These are phyloP conservation scores for Zaprionus nigranus DNA, from an alignment of 1,140 invertebrate species.

Conservation along the genomic window DNA sequence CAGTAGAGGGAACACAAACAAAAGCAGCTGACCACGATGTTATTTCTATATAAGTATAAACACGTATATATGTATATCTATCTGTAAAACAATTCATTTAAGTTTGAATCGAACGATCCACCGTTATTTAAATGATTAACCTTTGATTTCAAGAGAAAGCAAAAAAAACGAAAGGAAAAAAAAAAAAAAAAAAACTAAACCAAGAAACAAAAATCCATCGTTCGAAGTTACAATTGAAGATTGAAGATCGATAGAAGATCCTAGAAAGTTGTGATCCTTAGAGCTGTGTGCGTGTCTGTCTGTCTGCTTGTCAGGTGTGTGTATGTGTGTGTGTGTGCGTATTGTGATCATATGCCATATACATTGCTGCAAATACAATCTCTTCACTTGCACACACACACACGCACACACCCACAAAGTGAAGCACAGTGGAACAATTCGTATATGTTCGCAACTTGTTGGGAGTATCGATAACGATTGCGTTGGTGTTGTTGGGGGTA, in stretches of 20 bases:
- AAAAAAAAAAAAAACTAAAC: conserved; percentile 33
- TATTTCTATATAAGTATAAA: conserved; percentile 49
- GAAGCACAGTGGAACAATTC: not conserved
- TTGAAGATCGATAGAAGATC: not conserved
- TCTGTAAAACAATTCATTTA: conserved; percentile 66
- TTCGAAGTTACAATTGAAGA: not conserved
- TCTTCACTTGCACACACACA: not conserved
- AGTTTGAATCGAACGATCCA: conserved; percentile 79
- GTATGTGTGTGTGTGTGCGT: not conserved
- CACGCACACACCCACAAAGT: not conserved
- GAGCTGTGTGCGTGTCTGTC: not conserved
- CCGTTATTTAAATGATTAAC: conserved; percentile 82
- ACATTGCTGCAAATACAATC: conserved; percentile 13
- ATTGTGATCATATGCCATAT: conserved; percentile 40
- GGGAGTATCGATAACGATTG: not conserved
- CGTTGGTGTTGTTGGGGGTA: not conserved
- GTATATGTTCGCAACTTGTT: not conserved
- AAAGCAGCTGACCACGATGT: conserved; percentile 34
- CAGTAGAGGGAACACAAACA: conserved; percentile 6
- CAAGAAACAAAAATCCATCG: conserved; percentile 12
- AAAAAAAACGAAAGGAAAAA: conserved; percentile 33
- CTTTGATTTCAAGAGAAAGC: conserved; percentile 65
- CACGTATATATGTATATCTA: conserved; percentile 40
- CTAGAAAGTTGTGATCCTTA: not conserved
- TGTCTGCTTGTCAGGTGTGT: not conserved